phyloP scores from a whole-genome alignment of 1,140 invertebrate genomes.

The Lepidurus apus region DNA sequence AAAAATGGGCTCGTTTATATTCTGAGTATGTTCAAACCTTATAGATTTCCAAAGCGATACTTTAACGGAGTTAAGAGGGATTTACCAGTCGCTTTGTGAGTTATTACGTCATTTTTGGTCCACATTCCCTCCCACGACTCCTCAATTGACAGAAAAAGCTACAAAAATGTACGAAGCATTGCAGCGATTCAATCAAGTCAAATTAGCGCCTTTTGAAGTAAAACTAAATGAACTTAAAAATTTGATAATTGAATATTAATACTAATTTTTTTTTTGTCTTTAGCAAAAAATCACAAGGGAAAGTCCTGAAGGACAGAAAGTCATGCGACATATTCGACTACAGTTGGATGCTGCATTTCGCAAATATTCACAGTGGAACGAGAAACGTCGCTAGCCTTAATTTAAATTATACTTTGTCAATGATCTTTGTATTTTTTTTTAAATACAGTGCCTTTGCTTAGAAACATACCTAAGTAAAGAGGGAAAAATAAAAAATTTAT shows the following conservation, averaged over 20 bases:
- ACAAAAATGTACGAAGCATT: slow-evolving; percentile 79
- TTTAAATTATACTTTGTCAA: not conserved
- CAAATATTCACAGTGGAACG: slow-evolving; percentile 31
- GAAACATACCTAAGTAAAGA: too few species aligned
- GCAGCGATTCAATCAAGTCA: slow-evolving; percentile 77
- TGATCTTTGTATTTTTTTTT: not conserved
- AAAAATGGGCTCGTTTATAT: not conserved
- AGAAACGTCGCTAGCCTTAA: slow-evolving; percentile 25
- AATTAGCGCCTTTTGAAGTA: slow-evolving; percentile 60
- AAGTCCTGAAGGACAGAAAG: slow-evolving; percentile 28
- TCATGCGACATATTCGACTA: slow-evolving; percentile 27
- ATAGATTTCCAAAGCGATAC: slow-evolving; percentile 74
- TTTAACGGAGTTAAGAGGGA: slow-evolving; percentile 70
- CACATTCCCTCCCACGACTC: slow-evolving; percentile 81
- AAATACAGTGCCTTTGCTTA: not conserved
- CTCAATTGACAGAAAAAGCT: slow-evolving; percentile 70
- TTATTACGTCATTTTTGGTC: slow-evolving; percentile 88
- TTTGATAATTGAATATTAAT: not conserved
- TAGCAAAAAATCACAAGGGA: slow-evolving; percentile 29
- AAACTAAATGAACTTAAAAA: slow-evolving; percentile 23
- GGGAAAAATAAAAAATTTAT: too few species aligned
- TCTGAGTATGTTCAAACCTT: slow-evolving; percentile 43
- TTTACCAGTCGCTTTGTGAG: slow-evolving; percentile 80
- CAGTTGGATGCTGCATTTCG: slow-evolving; percentile 32
- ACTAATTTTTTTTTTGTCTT: not conserved